Conservation (phyloP, 1,140 invertebrate species). For the Muscidifurax raptorellus region DNA sequence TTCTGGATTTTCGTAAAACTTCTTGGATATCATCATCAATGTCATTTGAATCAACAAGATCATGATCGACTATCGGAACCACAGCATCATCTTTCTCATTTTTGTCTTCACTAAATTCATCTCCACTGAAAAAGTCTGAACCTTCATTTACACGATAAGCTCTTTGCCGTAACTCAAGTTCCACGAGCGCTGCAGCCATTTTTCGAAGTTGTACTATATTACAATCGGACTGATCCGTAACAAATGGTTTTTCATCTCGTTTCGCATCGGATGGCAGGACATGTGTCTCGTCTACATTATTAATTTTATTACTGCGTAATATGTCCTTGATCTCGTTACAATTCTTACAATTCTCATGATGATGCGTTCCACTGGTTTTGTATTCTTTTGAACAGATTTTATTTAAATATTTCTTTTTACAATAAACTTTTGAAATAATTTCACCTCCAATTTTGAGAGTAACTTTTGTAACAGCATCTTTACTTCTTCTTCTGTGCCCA, state of each 20-base stretch:
- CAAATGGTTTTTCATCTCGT: background rate
- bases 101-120: background rate
- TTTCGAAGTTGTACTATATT: background rate
- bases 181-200: background rate
- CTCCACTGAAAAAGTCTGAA: background rate
- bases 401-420: slow-evolving; percentile 59
- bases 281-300: too few relatives aligned
- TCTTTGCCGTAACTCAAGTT: background rate
- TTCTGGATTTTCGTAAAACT: slow-evolving; percentile 53
- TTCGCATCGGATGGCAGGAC: background rate
- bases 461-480: slow-evolving; percentile 29
- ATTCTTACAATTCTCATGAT: background rate
- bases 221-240: background rate
- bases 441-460: slow-evolving; percentile 57
- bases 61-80: background rate
- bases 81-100: slow-evolving; percentile 8
- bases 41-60: background rate
- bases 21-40: slow-evolving; percentile 57
- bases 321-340: background rate
- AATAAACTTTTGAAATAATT: slow-evolving; percentile 38
- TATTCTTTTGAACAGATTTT: background rate
- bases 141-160: background rate
- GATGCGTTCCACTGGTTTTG: background rate
- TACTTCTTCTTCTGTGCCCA: background rate
- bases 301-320: background rate